Evolutionary conservation across 2,113 vertebrate species (phyloP).

Genomic region (Elaphurus davidianus): DNA sequence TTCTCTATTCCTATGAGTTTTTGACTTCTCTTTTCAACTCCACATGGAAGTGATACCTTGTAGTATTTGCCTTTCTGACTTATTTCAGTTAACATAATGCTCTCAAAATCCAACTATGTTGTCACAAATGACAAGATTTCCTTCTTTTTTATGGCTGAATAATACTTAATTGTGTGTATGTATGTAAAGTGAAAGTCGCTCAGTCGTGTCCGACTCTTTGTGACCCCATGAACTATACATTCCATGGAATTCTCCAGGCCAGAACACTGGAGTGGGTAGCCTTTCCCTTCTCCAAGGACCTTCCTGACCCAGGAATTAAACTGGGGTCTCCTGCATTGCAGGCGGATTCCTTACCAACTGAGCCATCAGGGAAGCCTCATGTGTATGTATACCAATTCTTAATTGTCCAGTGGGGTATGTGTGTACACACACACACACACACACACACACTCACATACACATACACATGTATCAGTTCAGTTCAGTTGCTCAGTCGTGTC

Average conservation of each 20-base stretch:
- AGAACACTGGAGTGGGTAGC: background rate
- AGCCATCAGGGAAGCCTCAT: background rate
- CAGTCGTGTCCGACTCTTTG: background rate
- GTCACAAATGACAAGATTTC: background rate
- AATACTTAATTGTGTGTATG: background rate
- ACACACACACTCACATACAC: background rate
- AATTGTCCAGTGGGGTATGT: background rate
- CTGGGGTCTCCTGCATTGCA: background rate
- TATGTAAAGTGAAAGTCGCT: background rate
- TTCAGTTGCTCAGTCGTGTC: background rate
- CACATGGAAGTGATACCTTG: background rate
- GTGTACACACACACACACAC: background rate
- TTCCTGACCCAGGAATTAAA: background rate
- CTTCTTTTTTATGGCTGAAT: background rate
- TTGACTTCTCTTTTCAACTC: background rate
- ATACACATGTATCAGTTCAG: background rate
- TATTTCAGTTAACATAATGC: background rate
- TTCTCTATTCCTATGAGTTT: background rate
- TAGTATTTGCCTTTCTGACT: background rate
- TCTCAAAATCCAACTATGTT: background rate
- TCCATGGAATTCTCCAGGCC: background rate
- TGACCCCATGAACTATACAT: background rate
- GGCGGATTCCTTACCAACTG: background rate
- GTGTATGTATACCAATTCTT: background rate
- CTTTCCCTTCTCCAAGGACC: background rate